These are phyloP conservation scores for Perognathus longimembris DNA, from an alignment of 2,113 vertebrate genomes.

Conservation along the genomic window DNA sequence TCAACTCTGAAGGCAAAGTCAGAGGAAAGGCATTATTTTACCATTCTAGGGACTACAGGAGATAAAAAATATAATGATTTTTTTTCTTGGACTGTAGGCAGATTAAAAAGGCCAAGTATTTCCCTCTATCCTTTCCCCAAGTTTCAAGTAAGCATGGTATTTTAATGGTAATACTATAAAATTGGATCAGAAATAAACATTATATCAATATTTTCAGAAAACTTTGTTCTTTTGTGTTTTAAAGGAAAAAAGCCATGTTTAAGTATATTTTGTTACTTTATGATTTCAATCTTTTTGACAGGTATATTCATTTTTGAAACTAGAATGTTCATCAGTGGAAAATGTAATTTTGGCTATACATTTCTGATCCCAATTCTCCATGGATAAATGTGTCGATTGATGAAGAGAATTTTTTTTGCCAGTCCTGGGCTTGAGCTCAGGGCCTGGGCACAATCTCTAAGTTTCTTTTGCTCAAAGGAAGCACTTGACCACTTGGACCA, in stretches of 20 bases:
- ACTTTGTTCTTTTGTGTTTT: background rate
- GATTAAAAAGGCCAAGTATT: background rate
- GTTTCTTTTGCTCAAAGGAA: too few species aligned
- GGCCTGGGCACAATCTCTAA: too few species aligned
- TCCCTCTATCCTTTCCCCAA: background rate
- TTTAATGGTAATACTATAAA: constrained; percentile 22
- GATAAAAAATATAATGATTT: background rate
- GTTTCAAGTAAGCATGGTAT: background rate
- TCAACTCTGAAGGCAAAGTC: constrained; percentile 13
- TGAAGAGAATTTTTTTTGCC: background rate
- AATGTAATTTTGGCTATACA: constrained; percentile 33
- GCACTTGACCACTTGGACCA: too few species aligned
- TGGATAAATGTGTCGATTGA: constrained; percentile 24
- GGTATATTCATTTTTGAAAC: constrained; percentile 12
- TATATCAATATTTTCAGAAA: constrained; percentile 41
- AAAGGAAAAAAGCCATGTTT: constrained; percentile 26
- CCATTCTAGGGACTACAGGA: background rate
- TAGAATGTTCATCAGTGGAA: constrained; percentile 29
- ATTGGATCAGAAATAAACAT: background rate
- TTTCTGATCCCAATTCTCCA: background rate
- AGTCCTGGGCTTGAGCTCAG: too few species aligned
- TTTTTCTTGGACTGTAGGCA: background rate
- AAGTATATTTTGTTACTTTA: constrained; percentile 5
- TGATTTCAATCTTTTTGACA: background rate
- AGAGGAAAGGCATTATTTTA: background rate